A percentile compares a stretch with the other conserved stretches of the same genome.
These are phyloP conservation scores for Melinopterus prodromus DNA, from an alignment of 2,888 invertebrate genomes.

Conservation along the genomic window DNA sequence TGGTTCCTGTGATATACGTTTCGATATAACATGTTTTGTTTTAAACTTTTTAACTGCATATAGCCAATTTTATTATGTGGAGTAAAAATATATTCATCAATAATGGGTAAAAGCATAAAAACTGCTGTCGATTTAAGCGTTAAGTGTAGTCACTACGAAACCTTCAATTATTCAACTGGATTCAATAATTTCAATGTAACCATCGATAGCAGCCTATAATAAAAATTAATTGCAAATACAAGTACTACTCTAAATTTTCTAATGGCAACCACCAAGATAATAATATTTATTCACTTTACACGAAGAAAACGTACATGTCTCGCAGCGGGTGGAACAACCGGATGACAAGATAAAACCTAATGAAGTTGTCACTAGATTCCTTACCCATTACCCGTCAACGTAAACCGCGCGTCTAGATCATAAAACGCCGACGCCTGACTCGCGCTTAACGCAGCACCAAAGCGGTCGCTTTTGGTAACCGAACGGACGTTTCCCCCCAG, in stretches of 20 bases:
- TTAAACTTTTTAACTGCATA: too few relatives aligned
- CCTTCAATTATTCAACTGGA: too few relatives aligned
- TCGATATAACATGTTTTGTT: too few relatives aligned
- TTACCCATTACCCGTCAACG: slow-evolving; percentile 11
- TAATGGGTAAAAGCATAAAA: too few relatives aligned
- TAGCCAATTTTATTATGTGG: too few relatives aligned
- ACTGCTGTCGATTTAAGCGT: too few relatives aligned
- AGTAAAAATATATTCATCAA: too few relatives aligned
- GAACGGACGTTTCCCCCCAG: background rate
- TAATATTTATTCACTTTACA: background rate
- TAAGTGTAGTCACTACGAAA: too few relatives aligned
- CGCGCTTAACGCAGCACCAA: background rate
- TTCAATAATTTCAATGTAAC: too few relatives aligned
- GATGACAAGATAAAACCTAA: slow-evolving; percentile 13
- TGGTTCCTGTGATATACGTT: too few relatives aligned
- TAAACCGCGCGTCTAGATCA: slow-evolving; percentile 6
- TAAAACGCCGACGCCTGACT: slow-evolving; percentile 15
- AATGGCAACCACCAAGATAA: background rate
- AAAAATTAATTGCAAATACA: background rate
- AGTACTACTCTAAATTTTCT: background rate
- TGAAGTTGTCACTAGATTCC: slow-evolving; percentile 19
- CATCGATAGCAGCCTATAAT: background rate
- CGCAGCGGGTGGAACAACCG: background rate
- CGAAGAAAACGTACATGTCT: background rate
- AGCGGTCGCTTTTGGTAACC: background rate